These are phyloP conservation scores for Microplitis manilae DNA, from an alignment of 2,888 invertebrate genomes.

Conservation along the genomic window DNA sequence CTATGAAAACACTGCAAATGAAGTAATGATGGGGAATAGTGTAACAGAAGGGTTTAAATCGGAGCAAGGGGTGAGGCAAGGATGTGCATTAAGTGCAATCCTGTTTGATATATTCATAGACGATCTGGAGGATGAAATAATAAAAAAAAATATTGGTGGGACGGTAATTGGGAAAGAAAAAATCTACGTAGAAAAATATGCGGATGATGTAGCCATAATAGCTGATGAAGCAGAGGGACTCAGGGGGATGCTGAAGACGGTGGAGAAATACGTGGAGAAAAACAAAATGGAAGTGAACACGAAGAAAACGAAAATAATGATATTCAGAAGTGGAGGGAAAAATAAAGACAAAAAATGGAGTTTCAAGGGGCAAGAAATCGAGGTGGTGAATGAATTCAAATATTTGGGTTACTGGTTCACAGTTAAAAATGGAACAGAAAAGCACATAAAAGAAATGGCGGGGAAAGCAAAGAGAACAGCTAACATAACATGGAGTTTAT, in stretches of 20 bases:
- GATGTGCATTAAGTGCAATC: conserved; percentile 3
- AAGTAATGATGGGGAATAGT: not conserved
- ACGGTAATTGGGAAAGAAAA: conserved; percentile 24
- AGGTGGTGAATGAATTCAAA: conserved; percentile 5
- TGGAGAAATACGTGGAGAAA: not conserved
- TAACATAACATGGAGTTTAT: not conserved
- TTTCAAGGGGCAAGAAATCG: not conserved
- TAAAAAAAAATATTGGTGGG: conserved; percentile 8
- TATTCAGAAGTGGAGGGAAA: conserved; percentile 8
- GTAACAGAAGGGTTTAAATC: not conserved
- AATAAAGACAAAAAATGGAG: conserved; percentile 8
- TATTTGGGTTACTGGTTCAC: conserved; percentile 16
- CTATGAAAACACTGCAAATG: not conserved
- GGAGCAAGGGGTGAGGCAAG: conserved; percentile 15
- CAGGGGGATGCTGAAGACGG: not conserved
- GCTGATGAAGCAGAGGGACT: conserved; percentile 14
- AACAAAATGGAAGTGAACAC: not conserved
- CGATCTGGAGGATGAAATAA: conserved; percentile 13
- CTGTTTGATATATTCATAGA: conserved; percentile 8
- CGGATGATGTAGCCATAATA: conserved; percentile 26
- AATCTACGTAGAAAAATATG: conserved; percentile 17
- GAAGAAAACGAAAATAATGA: conserved; percentile 8
- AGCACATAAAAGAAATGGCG: not conserved
- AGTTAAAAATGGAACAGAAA: not conserved
- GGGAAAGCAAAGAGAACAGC: conserved; percentile 5